phyloP scores from a whole-genome alignment of 2,797 vertebrate species.

The Sebastes oblongus region DNA sequence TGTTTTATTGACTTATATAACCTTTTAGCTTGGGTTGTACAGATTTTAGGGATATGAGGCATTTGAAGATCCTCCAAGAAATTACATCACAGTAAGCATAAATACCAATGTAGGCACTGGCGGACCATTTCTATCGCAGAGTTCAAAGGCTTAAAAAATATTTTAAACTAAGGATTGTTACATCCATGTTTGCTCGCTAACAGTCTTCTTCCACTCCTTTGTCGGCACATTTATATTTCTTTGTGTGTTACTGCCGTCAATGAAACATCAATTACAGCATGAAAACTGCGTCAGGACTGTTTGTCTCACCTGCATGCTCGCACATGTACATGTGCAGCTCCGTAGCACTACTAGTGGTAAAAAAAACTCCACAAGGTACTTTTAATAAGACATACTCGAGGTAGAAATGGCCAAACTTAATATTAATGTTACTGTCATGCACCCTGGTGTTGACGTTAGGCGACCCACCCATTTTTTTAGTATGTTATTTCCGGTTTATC shows the following conservation, averaged over 20 bases:
- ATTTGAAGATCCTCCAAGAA: too few relatives aligned
- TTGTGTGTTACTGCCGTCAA: accelerated
- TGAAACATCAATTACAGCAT: neutral
- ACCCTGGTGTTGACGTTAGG: neutral
- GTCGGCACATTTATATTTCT: neutral
- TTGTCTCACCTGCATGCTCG: neutral
- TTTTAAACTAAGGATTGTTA: neutral
- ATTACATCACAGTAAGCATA: accelerated
- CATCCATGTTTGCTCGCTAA: neutral
- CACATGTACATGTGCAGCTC: too few relatives aligned
- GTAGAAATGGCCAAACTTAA: too few relatives aligned
- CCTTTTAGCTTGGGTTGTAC: too few relatives aligned
- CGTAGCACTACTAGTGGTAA: neutral
- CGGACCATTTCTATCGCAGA: too few relatives aligned
- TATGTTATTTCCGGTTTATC: neutral
- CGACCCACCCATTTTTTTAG: neutral
- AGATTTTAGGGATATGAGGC: too few relatives aligned
- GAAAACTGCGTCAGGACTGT: neutral
- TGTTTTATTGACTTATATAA: neutral
- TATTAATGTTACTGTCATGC: accelerated
- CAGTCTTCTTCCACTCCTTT: neutral
- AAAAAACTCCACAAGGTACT: neutral
- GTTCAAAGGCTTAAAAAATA: too few relatives aligned
- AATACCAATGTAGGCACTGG: too few relatives aligned
- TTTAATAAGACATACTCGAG: too few relatives aligned